Evolutionary conservation across 2,113 vertebrate genomes (phyloP).

Genomic region (Bos taurus): ARS-UCD2.0 NC_037351.1:21014501-21015000

Average conservation of each 20-base stretch:
- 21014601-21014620: conserved; percentile 65
- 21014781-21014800: not conserved
- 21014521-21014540: conserved; percentile 94
- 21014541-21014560: conserved; percentile 98
- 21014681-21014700: not conserved
- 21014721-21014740: not conserved
- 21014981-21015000: not conserved
- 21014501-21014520: conserved; percentile 96
- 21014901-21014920: not conserved
- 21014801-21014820: not conserved
- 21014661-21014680: not conserved
- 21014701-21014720: not conserved
- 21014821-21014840: not conserved
- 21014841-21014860: not conserved
- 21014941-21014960: not conserved
- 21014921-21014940: conserved; percentile 27
- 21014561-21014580: conserved; percentile 97
- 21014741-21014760: not conserved
- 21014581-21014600: conserved; percentile 98
- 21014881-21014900: not conserved
- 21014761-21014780: not conserved
- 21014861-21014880: not conserved
- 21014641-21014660: not conserved
- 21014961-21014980: not conserved
- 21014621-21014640: not conserved